Conservation (phyloP, 2,888 invertebrate species). For the Ophioninae sp. region DNA sequence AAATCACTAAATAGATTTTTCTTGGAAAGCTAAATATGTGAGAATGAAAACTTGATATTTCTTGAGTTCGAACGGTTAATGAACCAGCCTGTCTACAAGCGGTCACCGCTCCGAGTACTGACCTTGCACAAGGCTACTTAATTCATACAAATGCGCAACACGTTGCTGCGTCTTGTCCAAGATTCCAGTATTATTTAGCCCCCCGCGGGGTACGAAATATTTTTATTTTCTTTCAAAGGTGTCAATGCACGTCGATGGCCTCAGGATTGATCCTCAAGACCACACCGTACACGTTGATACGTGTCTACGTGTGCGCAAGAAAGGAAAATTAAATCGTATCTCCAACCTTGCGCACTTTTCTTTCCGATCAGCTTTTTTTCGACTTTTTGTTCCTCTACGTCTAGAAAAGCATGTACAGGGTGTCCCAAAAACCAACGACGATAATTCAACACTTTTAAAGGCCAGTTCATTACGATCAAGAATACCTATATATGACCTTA, state of each 20-base stretch:
- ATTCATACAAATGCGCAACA: background rate
- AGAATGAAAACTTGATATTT: too few species aligned
- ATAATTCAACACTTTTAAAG: too few species aligned
- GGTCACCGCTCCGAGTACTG: too few species aligned
- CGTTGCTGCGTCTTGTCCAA: background rate
- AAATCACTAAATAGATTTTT: too few species aligned
- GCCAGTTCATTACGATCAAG: too few species aligned
- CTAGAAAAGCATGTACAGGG: background rate
- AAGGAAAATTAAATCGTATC: background rate
- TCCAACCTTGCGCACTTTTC: background rate
- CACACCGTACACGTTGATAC: background rate
- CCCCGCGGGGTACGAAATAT: slow-evolving; percentile 8
- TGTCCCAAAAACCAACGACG: too few species aligned
- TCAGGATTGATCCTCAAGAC: background rate
- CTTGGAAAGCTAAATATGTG: too few species aligned
- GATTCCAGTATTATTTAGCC: slow-evolving; percentile 40
- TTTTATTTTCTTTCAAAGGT: slow-evolving; percentile 36
- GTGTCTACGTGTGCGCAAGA: background rate
- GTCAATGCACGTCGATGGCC: slow-evolving; percentile 48
- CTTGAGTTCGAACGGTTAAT: too few species aligned
- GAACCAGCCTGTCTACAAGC: too few species aligned
- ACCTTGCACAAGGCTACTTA: too few species aligned
- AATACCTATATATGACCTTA: too few species aligned
- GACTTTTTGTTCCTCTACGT: background rate
- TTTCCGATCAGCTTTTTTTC: background rate